Evolutionary conservation across 53 echinoderm and acorn worm genomes (phyloP).

Genomic region (Stichopus horrens): DNA sequence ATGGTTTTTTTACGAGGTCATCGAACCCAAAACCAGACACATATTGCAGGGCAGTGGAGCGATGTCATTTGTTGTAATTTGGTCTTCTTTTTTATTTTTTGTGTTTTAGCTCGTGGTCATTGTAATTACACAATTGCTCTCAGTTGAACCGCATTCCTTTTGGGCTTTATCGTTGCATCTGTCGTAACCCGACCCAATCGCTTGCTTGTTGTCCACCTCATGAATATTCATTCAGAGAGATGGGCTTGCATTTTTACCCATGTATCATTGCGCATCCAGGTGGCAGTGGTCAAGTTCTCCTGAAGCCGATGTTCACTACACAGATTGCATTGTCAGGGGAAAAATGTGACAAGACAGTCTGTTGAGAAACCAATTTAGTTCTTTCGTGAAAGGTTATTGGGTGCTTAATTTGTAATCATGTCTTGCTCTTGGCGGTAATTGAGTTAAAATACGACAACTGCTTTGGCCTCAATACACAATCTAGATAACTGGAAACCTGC

Average conservation of each 20-base stretch:
- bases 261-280: background rate
- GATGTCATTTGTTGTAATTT: background rate
- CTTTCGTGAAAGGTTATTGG: conserved; percentile 8
- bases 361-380: background rate
- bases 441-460: conserved; percentile 1
- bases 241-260: conserved; percentile 16
- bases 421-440: background rate
- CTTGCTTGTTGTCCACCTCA: conserved; percentile 20
- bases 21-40: background rate
- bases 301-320: background rate
- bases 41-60: background rate
- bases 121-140: conserved; percentile 22
- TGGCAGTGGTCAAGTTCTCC: conserved; percentile 29
- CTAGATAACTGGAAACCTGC: background rate
- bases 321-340: background rate
- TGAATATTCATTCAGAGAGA: conserved; percentile 16
- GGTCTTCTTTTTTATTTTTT: background rate
- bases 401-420: background rate
- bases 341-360: background rate
- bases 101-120: conserved; percentile 12
- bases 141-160: background rate
- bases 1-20: background rate
- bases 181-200: conserved; percentile 32
- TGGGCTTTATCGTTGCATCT: conserved; percentile 22
- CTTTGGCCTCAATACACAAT: background rate